phyloP scores from a whole-genome alignment of 2,888 invertebrate species.

The Eupelmus urozonus region DNA sequence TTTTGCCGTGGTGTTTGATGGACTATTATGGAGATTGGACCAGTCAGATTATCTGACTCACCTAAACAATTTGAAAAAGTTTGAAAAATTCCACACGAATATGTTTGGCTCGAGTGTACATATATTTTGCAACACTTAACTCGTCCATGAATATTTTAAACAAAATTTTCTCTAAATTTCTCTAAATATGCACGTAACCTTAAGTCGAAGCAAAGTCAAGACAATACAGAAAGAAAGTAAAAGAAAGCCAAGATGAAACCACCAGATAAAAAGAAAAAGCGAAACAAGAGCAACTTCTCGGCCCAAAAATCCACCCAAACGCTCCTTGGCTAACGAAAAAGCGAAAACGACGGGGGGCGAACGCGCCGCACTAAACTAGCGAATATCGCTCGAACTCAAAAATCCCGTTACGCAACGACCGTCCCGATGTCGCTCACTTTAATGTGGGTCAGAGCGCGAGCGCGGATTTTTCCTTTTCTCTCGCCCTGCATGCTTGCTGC shows the following conservation, averaged over 20 bases:
- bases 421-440: background rate
- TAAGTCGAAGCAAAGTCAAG: no score
- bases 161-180: no score
- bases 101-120: no score
- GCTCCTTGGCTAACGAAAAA: background rate
- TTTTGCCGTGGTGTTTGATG: no score
- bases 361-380: constrained; percentile 7
- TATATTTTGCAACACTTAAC: no score
- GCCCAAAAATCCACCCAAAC: background rate
- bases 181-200: no score
- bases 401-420: constrained; percentile 30
- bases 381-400: constrained; percentile 12
- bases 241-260: background rate
- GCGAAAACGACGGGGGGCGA: background rate
- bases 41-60: no score
- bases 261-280: background rate
- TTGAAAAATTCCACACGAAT: no score
- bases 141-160: no score
- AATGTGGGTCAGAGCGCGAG: constrained; percentile 37
- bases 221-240: background rate
- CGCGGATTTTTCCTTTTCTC: background rate
- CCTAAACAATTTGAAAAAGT: background rate
- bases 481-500: no score
- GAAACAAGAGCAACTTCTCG: background rate
- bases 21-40: no score